Evolutionary conservation across 2,113 vertebrate genomes (phyloP).

Genomic region (Syrrhaptes paradoxus): DNA sequence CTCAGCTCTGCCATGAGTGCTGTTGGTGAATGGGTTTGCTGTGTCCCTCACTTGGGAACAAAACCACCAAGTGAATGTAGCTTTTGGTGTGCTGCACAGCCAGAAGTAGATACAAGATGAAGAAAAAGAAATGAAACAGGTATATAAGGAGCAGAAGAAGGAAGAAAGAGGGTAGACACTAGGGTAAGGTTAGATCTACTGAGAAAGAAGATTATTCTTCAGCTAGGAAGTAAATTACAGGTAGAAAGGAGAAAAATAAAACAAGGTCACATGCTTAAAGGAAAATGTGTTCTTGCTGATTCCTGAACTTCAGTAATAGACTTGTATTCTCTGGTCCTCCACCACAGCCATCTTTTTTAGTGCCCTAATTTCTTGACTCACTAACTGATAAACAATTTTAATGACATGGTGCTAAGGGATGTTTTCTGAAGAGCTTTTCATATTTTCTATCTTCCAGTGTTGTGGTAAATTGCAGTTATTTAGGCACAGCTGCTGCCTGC

Average conservation of each 20-base stretch:
- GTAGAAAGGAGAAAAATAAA: background rate
- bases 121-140: background rate
- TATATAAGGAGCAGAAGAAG: background rate
- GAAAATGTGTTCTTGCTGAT: background rate
- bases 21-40: background rate
- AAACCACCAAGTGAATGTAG: background rate
- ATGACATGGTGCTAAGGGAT: conserved; percentile 61
- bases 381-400: conserved; percentile 70
- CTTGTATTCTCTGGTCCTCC: background rate
- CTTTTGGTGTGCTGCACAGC: background rate
- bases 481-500: conserved; percentile 74
- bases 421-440: conserved; percentile 66
- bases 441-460: conserved; percentile 52
- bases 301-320: background rate
- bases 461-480: conserved; percentile 75
- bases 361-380: conserved; percentile 56
- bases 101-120: background rate
- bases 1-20: background rate
- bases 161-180: background rate
- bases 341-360: conserved; percentile 30
- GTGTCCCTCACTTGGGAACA: background rate
- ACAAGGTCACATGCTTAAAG: background rate
- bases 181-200: background rate
- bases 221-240: background rate
- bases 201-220: background rate